Evolutionary conservation across 2,888 invertebrate genomes (phyloP).

Genomic region (Esperia sulphurella): DNA sequence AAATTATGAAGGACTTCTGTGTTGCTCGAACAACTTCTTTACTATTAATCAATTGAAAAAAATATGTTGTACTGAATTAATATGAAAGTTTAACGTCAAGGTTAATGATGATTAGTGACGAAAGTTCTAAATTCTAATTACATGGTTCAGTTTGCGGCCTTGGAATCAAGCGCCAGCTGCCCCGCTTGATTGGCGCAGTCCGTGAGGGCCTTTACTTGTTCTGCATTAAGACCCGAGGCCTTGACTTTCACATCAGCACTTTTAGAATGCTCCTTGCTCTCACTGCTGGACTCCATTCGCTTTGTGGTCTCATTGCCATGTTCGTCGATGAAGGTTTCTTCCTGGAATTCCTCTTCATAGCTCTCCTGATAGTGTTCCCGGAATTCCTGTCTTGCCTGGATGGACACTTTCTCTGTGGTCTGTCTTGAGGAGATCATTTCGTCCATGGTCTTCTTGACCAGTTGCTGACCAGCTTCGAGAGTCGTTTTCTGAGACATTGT

Average conservation of each 20-base stretch:
- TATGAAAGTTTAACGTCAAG: background rate
- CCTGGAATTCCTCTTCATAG: conserved; percentile 73
- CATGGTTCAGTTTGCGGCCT: conserved; percentile 66
- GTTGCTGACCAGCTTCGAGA: conserved; percentile 67
- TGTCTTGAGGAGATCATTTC: conserved; percentile 61
- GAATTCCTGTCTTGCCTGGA: conserved; percentile 73
- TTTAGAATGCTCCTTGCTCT: conserved; percentile 70
- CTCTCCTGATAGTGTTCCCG: conserved; percentile 67
- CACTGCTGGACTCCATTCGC: conserved; percentile 67
- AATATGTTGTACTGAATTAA: background rate
- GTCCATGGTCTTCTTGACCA: conserved; percentile 72
- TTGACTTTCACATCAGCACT: conserved; percentile 74
- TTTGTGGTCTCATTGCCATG: conserved; percentile 68
- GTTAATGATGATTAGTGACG: background rate
- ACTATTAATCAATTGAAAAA: background rate
- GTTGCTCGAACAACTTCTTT: conserved; percentile 12
- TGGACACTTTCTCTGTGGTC: conserved; percentile 60
- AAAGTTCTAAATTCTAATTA: conserved; percentile 31
- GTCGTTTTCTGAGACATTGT: conserved; percentile 64
- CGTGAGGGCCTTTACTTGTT: conserved; percentile 70
- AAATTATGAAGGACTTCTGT: conserved; percentile 1
- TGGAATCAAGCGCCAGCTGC: conserved; percentile 70
- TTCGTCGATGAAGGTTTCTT: conserved; percentile 69
- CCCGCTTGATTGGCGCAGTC: conserved; percentile 73
- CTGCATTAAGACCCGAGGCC: conserved; percentile 64